phyloP scores from a whole-genome alignment of 1,140 invertebrate genomes.

The Maconellicoccus hirsutus region DNA sequence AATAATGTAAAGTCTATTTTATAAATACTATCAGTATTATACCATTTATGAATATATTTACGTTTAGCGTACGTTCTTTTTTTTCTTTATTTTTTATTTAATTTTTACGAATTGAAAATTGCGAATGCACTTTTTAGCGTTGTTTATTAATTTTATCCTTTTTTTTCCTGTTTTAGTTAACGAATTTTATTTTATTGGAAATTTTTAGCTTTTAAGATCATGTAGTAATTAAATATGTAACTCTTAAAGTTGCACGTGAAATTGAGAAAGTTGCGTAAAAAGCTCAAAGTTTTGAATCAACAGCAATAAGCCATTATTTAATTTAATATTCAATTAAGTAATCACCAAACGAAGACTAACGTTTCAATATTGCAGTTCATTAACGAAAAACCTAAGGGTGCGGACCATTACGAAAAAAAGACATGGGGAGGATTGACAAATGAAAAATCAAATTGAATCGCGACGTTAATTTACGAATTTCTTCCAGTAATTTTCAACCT shows the following conservation, averaged over 20 bases:
- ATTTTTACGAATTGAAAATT: constrained; percentile 4
- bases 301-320: no score
- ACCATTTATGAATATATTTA: not conserved
- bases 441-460: no score
- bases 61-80: not conserved
- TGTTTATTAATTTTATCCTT: not conserved
- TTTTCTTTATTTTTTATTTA: not conserved
- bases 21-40: constrained; percentile 10
- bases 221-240: not conserved
- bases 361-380: no score
- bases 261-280: not conserved
- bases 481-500: no score
- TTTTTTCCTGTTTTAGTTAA: constrained; percentile 10
- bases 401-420: no score
- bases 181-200: not conserved
- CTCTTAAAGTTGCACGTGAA: not conserved
- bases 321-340: no score
- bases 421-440: no score
- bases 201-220: not conserved
- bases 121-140: constrained; percentile 7
- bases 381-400: no score
- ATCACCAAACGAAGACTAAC: no score
- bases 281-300: no score
- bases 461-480: no score
- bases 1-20: not conserved